phyloP scores from a whole-genome alignment of 2,797 vertebrate species.

The Gymnothorax javanicus region DNA sequence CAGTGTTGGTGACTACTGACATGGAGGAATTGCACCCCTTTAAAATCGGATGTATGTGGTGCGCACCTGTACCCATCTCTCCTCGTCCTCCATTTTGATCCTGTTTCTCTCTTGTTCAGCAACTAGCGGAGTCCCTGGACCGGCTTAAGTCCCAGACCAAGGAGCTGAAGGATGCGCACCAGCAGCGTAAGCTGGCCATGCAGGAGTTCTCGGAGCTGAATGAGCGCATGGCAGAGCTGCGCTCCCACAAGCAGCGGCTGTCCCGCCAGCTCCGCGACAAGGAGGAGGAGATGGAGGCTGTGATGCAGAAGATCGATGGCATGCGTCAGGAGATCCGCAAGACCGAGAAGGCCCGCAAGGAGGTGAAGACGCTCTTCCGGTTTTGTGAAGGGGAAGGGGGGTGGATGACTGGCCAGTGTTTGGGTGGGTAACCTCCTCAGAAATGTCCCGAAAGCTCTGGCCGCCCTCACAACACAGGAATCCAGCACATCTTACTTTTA shows the following conservation, averaged over 20 bases:
- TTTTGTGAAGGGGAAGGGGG: neutral
- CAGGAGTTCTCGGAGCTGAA: constrained; percentile 91
- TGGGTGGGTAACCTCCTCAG: neutral
- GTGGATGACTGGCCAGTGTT: neutral
- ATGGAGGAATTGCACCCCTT: too few species aligned
- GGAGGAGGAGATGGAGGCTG: constrained; percentile 87
- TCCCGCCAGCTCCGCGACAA: constrained; percentile 90
- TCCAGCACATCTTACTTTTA: too few species aligned
- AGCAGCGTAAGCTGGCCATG: constrained; percentile 88
- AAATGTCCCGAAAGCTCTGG: too few species aligned
- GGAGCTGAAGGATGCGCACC: constrained; percentile 91
- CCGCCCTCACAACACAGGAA: too few species aligned
- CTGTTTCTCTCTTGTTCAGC: constrained; percentile 68
- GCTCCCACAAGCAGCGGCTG: constrained; percentile 88
- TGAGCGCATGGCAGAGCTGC: constrained; percentile 86
- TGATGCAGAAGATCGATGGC: constrained; percentile 84
- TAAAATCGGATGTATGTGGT: neutral
- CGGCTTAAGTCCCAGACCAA: constrained; percentile 86
- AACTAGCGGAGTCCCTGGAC: constrained; percentile 88
- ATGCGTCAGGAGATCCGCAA: constrained; percentile 88
- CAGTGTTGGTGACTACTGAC: neutral
- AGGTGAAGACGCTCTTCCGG: constrained; percentile 64
- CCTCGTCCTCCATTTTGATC: constrained; percentile 19
- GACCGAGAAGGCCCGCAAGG: constrained; percentile 86
- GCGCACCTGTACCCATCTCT: neutral